Evolutionary conservation across 2,888 invertebrate species (phyloP), one percentile per base, ranked within the genome.

Genomic region (Drosophila recens): DNA sequence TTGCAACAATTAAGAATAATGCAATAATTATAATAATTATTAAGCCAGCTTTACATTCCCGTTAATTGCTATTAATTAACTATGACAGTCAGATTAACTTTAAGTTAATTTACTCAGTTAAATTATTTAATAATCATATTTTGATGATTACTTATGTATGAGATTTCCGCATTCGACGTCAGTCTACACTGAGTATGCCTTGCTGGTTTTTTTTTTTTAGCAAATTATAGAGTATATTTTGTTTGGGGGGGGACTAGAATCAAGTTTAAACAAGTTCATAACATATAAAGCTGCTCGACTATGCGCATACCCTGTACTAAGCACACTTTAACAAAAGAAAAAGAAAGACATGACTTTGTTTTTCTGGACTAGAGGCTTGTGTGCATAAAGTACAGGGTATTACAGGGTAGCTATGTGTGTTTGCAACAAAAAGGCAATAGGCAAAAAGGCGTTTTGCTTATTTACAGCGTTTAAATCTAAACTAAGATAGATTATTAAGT

Each of bases 31-130:
- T 46, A 11, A 48, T 42, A 59, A 45, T 59, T 56, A 48, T 64
- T 33, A 17, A 42, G 54, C 17, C 42, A 33, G 36, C n/a, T 20
- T 36, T 53, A 15, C 23, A 15, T 38, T 40, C 17, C 13, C n/a
- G 42, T 34, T 17, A 3, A 23, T 36, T 49, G 48, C 20, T 58
- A 59, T 56, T 56, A 72, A 72, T 68, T 82, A 80, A 76, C 76
- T 80, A 65, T 76, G 76, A 79, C 76, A 80, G 71, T 80, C 67
- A 54, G 80, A 74, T 79, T 79, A 79, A 79, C 79, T 68, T 74
- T 57, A 38, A 80, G 80, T 79, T 76, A 79, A 74, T 74, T 74
- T 57, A 53, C 67, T 69, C 53, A 69, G 78, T 72, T 75, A 46
- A 68, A 30, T 15, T 23, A 58, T 9, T 49, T 8, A 34, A 54